Evolutionary conservation across 2,113 vertebrate species (phyloP), one percentile per base, ranked within the genome.

Genomic region (Triplophysa siluroides): DNA sequence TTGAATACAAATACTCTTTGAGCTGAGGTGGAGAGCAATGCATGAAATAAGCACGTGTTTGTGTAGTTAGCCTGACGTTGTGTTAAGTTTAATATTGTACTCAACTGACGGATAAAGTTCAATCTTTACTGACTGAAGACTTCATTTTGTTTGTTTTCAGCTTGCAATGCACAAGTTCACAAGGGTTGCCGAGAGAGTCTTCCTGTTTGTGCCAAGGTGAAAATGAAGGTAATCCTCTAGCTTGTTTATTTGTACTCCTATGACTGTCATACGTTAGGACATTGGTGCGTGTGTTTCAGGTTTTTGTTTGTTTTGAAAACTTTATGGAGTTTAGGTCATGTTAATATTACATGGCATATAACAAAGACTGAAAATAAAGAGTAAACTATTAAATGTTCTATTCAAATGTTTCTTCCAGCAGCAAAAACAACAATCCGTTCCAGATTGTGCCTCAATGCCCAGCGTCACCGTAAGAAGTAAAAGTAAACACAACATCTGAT

Each of bases 401-500:
- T 33, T 19, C 0, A n/a, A 74, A 47, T 83, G 0, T 18, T 85
- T 85, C 87, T 85, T 80, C 61, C 88, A 84, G 62, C 88, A 92
- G 92, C 91, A 91, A 33, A 93, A 85, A 67, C 89, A 93, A 91
- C 92, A 92, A 41, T 92, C 85, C 77, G 90, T 86, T 78, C 87
- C 93, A 0, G 94, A 95, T 86, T 90, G 92, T 0, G 93, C 92
- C 2, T 92, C 92, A 0, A 88, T 92, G 64, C 91, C 94, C 33
- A 92, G 90, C 0, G 93, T 94, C 82, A 90, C 91, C 43, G 91
- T 95, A 91, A 93, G 94, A 85, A 94, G 81, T 81, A 96, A 95
- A 90, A 80, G 95, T 95, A 85, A 93, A 93, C 85, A 62, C 13
- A 18, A 61, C n/a, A 8, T 1, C 43, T 18, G 29, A n/a, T 5